Evolutionary conservation across 2,797 vertebrate genomes (phyloP).

Genomic region (Danio aesculapii): DNA sequence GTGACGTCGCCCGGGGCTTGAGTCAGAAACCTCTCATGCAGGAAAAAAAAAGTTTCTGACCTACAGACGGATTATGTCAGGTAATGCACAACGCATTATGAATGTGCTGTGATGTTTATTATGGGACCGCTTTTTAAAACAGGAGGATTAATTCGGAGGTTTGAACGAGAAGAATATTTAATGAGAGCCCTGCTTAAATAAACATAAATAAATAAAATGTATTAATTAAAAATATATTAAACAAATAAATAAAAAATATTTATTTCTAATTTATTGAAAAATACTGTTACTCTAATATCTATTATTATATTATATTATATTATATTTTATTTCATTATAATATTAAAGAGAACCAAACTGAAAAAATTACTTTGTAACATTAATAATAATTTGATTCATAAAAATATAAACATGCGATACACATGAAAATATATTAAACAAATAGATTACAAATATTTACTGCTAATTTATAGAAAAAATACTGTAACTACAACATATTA

Average conservation of each 20-base stretch:
- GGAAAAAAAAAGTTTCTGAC: conserved; percentile 68
- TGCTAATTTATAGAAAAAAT: no score
- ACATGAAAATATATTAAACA: not conserved
- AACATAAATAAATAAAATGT: not conserved
- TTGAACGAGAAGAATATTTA: not conserved
- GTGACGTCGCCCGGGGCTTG: conserved; percentile 75
- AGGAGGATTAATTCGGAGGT: not conserved
- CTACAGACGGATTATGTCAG: not conserved
- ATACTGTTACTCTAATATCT: no score
- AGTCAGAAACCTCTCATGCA: conserved; percentile 54
- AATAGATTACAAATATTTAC: no score
- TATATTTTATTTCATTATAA: no score
- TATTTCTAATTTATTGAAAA: no score
- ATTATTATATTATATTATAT: no score
- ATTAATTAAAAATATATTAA: not conserved
- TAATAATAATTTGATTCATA: no score
- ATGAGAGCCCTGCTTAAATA: not conserved
- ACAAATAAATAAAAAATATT: no score
- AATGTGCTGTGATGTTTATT: not conserved
- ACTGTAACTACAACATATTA: no score
- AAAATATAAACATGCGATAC: no score
- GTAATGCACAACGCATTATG: not conserved
- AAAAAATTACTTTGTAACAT: no score
- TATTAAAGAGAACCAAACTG: no score
- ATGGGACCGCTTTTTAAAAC: not conserved